Base-by-base conservation (phyloP, 2,797 vertebrate genomes). In the Limosa lapponica region DNA sequence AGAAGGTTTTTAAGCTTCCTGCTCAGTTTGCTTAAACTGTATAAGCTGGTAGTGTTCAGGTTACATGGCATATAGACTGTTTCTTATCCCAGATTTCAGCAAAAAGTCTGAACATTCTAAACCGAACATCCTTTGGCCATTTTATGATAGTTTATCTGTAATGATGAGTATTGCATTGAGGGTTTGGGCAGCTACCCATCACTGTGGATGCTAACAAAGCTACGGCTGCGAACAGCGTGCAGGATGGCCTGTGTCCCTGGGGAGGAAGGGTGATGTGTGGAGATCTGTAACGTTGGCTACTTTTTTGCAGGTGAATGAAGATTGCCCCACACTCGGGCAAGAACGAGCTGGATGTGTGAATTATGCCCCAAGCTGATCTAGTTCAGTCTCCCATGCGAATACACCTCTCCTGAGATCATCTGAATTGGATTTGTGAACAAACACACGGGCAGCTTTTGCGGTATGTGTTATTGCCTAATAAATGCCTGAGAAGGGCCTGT, bases 21-120 rank as follows among this genome's bases (percentile, higher is more conserved):
- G 59, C 51, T 37, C 4, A 3, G 34, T 64, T 87, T 44, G 30
- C 41, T 41, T 14, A 4, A 11, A 11, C 13, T 13, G 43, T 32
- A 10, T 13, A 24, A 27, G 36, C 22, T 30, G 22, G 17, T 36
- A 7, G 23, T 8, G 44, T 41, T 24, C 20, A 16, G 24, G 39
- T 32, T 15, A 3, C 34, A 9, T 6, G 17, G 24, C 0, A 0
- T 3, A 8, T 8, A 57, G 24, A 15, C 58, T 15, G 6, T 30
- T 70, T 13, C 13, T 46, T 20, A 13, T 24, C 55, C 39, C 12
- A 8, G 25, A 5, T 16, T 37, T 34, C 61, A 14, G 71, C 43
- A 39, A 12, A 28, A 46, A 17, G 15, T 11, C 49, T 23, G n/a
- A 5, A 37, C 3, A 3, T 13, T 41, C 15, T 46, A 16, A 30